phyloP scores from a whole-genome alignment of 2,888 invertebrate species.

The Rhagium mordax region DNA sequence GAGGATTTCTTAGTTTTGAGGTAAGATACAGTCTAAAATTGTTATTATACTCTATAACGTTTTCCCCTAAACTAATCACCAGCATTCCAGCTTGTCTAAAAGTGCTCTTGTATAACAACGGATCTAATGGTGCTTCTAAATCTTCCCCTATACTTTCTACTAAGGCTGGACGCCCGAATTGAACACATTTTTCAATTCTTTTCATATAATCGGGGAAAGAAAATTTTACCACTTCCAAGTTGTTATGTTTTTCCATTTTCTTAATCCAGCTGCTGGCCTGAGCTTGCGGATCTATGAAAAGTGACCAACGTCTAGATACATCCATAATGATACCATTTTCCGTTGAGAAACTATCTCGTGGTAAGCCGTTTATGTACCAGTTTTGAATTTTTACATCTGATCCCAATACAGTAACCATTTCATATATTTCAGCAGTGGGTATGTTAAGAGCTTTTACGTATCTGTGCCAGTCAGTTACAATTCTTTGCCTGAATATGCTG shows the following conservation, averaged over 20 bases:
- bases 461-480: conserved; percentile 82
- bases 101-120: conserved; percentile 82
- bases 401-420: conserved; percentile 83
- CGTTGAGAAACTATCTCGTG: conserved; percentile 85
- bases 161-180: conserved; percentile 83
- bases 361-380: conserved; percentile 88
- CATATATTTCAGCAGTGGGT: conserved; percentile 83
- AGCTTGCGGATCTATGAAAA: conserved; percentile 88
- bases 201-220: conserved; percentile 84
- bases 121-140: conserved; percentile 84
- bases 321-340: conserved; percentile 90
- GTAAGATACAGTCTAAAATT: conserved; percentile 87
- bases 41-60: conserved; percentile 82
- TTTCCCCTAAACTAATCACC: conserved; percentile 85
- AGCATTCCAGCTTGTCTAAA: conserved; percentile 83
- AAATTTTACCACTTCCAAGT: conserved; percentile 81
- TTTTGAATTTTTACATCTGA: conserved; percentile 89
- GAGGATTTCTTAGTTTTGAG: conserved; percentile 87
- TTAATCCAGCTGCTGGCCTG: conserved; percentile 92
- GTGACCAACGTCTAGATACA: conserved; percentile 83
- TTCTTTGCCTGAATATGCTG: conserved; percentile 75
- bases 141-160: conserved; percentile 86
- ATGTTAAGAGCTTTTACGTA: conserved; percentile 77
- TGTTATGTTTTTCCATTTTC: conserved; percentile 83
- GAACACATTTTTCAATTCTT: conserved; percentile 81